Evolutionary conservation across 2,113 vertebrate genomes (phyloP).

Genomic region (Pterophyllum scalare): DNA sequence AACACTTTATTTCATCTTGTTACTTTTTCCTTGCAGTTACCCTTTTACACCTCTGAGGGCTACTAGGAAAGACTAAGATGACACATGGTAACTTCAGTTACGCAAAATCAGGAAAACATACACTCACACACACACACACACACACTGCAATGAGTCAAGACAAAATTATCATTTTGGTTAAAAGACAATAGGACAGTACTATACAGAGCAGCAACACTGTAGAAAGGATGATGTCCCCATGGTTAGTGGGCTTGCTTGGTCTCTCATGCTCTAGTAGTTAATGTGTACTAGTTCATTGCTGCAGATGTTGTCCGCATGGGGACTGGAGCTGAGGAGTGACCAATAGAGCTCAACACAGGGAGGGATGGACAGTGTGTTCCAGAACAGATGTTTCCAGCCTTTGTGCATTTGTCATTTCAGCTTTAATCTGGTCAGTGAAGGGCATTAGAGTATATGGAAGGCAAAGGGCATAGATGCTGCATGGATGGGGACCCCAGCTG

Average conservation of each 20-base stretch:
- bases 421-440: conserved; percentile 83
- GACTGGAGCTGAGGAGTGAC: conserved; percentile 71
- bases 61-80: background rate
- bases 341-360: conserved; percentile 53
- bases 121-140: background rate
- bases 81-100: background rate
- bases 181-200: background rate
- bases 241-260: conserved; percentile 60
- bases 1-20: background rate
- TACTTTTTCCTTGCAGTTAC: background rate
- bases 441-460: conserved; percentile 76
- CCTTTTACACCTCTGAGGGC: background rate
- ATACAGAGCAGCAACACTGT: background rate
- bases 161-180: background rate
- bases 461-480: conserved; percentile 41
- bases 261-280: conserved; percentile 72
- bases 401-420: conserved; percentile 75
- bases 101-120: background rate
- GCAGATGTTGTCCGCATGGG: conserved; percentile 77
- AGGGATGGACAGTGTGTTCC: conserved; percentile 69
- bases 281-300: conserved; percentile 76
- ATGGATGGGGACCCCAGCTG: conserved; percentile 72
- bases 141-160: background rate
- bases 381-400: conserved; percentile 81
- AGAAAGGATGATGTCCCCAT: conserved; percentile 29